Evolutionary conservation across 2,113 vertebrate genomes (phyloP).

Genomic region (Lota lota): DNA sequence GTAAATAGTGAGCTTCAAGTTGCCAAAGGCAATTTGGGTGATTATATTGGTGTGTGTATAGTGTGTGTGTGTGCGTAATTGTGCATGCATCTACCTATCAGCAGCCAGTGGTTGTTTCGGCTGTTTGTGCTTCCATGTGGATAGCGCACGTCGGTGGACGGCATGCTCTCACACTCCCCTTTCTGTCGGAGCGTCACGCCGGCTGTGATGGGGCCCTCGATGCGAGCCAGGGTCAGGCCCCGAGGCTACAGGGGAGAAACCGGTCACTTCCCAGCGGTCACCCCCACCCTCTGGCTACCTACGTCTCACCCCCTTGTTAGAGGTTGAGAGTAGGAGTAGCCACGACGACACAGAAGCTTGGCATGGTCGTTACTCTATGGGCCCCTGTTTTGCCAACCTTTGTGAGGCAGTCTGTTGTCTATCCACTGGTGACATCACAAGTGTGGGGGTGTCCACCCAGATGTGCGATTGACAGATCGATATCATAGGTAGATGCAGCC

Average conservation of each 20-base stretch:
- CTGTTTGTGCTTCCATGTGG: conserved; percentile 81
- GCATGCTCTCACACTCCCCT: conserved; percentile 87
- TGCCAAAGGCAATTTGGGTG: neutral
- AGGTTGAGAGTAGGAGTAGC: too few species aligned
- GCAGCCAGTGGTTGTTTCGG: conserved; percentile 88
- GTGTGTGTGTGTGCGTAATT: conserved; percentile 6
- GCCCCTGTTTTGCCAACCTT: neutral
- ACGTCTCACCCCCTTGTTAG: neutral
- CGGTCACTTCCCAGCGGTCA: neutral
- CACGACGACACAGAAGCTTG: neutral
- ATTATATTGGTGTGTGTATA: neutral
- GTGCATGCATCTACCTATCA: conserved; percentile 79
- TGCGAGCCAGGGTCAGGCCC: conserved; percentile 82
- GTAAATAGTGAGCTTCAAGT: neutral
- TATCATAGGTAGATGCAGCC: too few species aligned
- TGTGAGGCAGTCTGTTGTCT: neutral
- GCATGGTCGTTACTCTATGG: too few species aligned
- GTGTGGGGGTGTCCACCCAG: neutral
- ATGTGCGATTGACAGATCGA: too few species aligned
- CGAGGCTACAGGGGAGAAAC: conserved; percentile 75
- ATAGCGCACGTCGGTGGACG: conserved; percentile 88
- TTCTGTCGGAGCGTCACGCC: conserved; percentile 85
- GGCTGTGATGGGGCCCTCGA: conserved; percentile 83
- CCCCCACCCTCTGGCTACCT: neutral
- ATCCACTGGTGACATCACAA: too few species aligned